Evolutionary conservation across 2,888 invertebrate genomes (phyloP).

Genomic region (Ophioninae sp.): DNA sequence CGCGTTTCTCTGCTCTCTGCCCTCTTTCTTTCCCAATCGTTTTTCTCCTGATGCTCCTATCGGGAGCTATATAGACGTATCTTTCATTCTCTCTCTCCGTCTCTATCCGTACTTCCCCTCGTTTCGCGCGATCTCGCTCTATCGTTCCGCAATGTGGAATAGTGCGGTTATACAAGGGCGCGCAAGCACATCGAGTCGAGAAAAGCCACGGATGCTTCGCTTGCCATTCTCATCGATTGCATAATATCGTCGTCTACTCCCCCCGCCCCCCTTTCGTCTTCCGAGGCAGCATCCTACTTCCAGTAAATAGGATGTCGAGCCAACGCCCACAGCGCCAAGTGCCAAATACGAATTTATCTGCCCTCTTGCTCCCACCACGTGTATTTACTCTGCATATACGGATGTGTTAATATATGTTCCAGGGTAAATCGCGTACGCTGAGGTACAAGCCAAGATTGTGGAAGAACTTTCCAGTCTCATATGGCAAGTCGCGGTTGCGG

Average conservation of each 20-base stretch:
- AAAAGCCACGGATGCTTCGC: conserved; percentile 49
- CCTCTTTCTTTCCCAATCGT: conserved; percentile 53
- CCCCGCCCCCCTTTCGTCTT: too few relatives aligned
- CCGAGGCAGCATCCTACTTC: not conserved
- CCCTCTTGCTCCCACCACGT: conserved; percentile 34
- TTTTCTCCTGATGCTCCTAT: conserved; percentile 47
- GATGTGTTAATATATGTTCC: conserved; percentile 26
- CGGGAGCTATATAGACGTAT: conserved; percentile 18
- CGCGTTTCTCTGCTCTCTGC: conserved; percentile 26
- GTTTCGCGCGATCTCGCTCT: conserved; percentile 19
- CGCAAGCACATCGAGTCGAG: conserved; percentile 47
- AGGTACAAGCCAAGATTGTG: conserved; percentile 4
- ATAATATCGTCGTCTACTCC: conserved; percentile 75
- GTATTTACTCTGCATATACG: not conserved
- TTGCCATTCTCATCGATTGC: conserved; percentile 68
- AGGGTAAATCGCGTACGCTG: not conserved
- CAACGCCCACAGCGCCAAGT: conserved; percentile 61
- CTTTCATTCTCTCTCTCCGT: conserved; percentile 8
- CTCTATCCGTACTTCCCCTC: not conserved
- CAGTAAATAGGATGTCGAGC: conserved; percentile 75
- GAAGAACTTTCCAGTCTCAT: not conserved
- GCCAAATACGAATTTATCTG: conserved; percentile 74
- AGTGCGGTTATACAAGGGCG: conserved; percentile 56
- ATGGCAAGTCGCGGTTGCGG: not conserved
- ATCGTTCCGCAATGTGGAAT: conserved; percentile 58